A percentile compares a stretch with the other conserved stretches of the same genome.
phyloP scores from a whole-genome alignment of 2,113 vertebrate species.

The Hepsetus odoe region DNA sequence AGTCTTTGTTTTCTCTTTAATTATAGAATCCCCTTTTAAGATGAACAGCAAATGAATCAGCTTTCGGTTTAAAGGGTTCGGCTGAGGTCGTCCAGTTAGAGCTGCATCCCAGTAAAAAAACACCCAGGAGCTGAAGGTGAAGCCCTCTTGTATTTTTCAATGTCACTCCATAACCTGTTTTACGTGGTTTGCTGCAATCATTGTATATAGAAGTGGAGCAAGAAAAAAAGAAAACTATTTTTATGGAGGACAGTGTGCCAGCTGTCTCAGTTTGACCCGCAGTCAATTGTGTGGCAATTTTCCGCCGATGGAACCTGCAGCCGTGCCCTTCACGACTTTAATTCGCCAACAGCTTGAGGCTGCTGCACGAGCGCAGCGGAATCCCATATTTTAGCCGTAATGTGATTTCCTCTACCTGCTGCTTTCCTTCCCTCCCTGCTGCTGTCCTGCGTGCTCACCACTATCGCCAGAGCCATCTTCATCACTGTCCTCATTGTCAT shows the following conservation, averaged over 20 bases:
- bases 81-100: background rate
- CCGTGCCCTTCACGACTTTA: slow-evolving; percentile 65
- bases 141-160: slow-evolving; percentile 28
- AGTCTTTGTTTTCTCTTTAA: too few relatives aligned
- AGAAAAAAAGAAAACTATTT: slow-evolving; percentile 35
- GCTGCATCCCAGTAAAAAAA: background rate
- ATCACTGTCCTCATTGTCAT: slow-evolving; percentile 57
- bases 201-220: slow-evolving; percentile 4
- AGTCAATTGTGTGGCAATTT: slow-evolving; percentile 65
- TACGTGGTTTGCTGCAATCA: slow-evolving; percentile 39
- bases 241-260: slow-evolving; percentile 34
- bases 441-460: slow-evolving; percentile 42
- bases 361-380: slow-evolving; percentile 54
- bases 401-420: slow-evolving; percentile 65
- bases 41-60: too few relatives aligned
- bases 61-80: too few relatives aligned
- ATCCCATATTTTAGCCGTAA: slow-evolving; percentile 72
- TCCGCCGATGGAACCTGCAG: slow-evolving; percentile 50
- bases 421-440: slow-evolving; percentile 39
- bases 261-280: slow-evolving; percentile 42
- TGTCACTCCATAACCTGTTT: slow-evolving; percentile 30
- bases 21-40: too few relatives aligned
- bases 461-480: slow-evolving; percentile 41
- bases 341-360: slow-evolving; percentile 67
- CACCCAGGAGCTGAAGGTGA: background rate